Base-by-base conservation (phyloP, 2,113 vertebrate genomes). In the Osmerus eperlanus region DNA sequence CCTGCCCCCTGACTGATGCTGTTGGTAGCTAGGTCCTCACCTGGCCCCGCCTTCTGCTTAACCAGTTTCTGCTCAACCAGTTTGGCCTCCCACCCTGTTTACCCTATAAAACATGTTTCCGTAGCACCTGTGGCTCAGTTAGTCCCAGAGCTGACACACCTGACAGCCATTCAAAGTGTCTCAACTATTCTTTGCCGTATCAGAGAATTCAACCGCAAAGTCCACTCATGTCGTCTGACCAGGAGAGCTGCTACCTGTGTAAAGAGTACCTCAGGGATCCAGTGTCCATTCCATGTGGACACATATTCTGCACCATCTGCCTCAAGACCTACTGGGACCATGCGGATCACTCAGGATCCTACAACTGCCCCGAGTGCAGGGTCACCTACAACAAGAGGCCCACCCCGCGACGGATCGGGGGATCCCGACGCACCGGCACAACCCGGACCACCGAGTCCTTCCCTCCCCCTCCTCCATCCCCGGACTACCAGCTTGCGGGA, bases 301-400 rank as follows among this genome's bases (percentile, higher is more conserved):
- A 93, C 67, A 29, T 79, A 23, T 93, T 93, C 75, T 93, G 92
- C 78, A 80, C 84, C 67, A 71, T 93, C 72, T 93, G 92, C 74
- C 85, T 93, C 76, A 91, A 90, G 78, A 93, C 92, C 1, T 93
- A 93, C 82, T 93, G 92, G 92, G 91, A 93, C 74, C 92, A 93
- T 66, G 83, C 91, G 15, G 91, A 93, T 71, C 83, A 85, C 71
- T 86, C 87, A 0, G 90, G 89, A 19, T 81, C 89, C 0, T 93
- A 88, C 77, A 4, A 80, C 62, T 93, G 92, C 71, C 92, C 92
- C 0, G 74, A 92, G 74, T 93, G 92, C 77, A 85, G 79, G 75
- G 91, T 93, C 67, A 80, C 74, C 60, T 93, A 92, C 85, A 93
- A 66, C 87, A 93, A 91, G 84, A 90, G 92, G 74, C 92, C 92